Evolutionary conservation across 2,113 vertebrate genomes (phyloP).

Genomic region (Ageneiosus marmoratus): DNA sequence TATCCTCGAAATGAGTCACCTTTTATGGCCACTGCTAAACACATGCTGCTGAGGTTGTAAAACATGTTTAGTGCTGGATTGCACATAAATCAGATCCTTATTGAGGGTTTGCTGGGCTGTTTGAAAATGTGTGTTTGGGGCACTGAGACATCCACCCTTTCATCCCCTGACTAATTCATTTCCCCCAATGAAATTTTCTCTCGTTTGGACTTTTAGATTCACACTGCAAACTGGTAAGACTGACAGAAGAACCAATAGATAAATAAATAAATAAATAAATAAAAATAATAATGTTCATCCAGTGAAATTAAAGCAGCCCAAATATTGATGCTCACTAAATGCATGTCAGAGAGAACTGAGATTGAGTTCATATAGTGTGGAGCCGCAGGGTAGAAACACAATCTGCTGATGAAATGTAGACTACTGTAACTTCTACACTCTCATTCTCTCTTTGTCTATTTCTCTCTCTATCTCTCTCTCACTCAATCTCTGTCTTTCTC

Average conservation of each 20-base stretch:
- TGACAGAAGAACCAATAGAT: not conserved
- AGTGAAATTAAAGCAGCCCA: slow-evolving; percentile 53
- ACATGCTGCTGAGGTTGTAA: slow-evolving; percentile 56
- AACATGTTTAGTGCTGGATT: slow-evolving; percentile 58
- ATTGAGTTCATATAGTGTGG: slow-evolving; percentile 71
- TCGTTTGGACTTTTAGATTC: not conserved
- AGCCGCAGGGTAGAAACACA: slow-evolving; percentile 51
- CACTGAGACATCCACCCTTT: not conserved
- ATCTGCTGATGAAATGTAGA: slow-evolving; percentile 68
- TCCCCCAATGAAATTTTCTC: not conserved
- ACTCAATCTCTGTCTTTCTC: not conserved
- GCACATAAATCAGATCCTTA: slow-evolving; percentile 64
- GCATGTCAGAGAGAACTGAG: slow-evolving; percentile 68
- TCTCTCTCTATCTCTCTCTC: not conserved
- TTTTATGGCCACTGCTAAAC: slow-evolving; percentile 38
- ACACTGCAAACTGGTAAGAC: not conserved
- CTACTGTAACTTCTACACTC: slow-evolving; percentile 21
- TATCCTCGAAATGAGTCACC: slow-evolving; percentile 22
- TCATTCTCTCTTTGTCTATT: not conserved
- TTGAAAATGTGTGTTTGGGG: slow-evolving; percentile 24
- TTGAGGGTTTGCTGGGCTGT: slow-evolving; percentile 59
- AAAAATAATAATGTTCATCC: slow-evolving; percentile 6
- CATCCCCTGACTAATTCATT: not conserved
- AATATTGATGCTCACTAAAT: slow-evolving; percentile 74
- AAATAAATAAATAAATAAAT: too few relatives aligned